Evolutionary conservation across 2,113 vertebrate species (phyloP).

Genomic region (Hyperopisus bebe): DNA sequence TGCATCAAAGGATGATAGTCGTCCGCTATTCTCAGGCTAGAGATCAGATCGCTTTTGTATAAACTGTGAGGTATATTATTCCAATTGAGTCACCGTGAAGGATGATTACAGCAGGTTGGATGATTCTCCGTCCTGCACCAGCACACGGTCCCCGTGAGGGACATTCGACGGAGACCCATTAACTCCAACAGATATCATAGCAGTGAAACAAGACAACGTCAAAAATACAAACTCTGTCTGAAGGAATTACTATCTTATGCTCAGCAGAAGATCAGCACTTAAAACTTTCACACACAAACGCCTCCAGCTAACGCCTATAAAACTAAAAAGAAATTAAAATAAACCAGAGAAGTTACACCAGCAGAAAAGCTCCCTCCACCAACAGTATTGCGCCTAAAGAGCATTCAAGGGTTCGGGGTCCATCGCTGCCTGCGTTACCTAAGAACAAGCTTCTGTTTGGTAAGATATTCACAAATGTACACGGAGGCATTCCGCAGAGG

Average conservation of each 20-base stretch:
- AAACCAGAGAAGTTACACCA: not conserved
- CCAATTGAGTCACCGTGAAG: slow-evolving; percentile 1
- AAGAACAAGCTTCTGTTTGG: slow-evolving; percentile 8
- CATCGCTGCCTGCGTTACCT: not conserved
- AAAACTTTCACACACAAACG: not conserved
- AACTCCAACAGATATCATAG: slow-evolving; percentile 28
- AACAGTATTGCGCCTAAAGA: not conserved
- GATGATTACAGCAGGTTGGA: slow-evolving; percentile 19
- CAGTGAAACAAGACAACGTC: slow-evolving; percentile 26
- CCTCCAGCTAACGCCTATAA: not conserved
- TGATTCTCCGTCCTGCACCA: not conserved
- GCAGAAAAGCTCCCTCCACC: not conserved
- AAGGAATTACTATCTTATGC: slow-evolving; percentile 25
- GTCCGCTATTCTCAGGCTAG: not conserved
- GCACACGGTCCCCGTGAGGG: not conserved
- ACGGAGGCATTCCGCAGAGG: not conserved
- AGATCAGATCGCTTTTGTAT: not conserved
- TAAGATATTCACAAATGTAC: slow-evolving; percentile 20
- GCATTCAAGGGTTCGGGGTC: not conserved
- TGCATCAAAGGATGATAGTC: not conserved
- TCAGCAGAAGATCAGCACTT: slow-evolving; percentile 32
- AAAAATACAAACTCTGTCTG: slow-evolving; percentile 7
- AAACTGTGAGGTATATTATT: slow-evolving; percentile 23
- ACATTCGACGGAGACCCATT: not conserved
- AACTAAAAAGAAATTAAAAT: not conserved